Evolutionary conservation across 2,797 vertebrate genomes (phyloP).

Genomic region (Alcedo quadribrachys): DNA sequence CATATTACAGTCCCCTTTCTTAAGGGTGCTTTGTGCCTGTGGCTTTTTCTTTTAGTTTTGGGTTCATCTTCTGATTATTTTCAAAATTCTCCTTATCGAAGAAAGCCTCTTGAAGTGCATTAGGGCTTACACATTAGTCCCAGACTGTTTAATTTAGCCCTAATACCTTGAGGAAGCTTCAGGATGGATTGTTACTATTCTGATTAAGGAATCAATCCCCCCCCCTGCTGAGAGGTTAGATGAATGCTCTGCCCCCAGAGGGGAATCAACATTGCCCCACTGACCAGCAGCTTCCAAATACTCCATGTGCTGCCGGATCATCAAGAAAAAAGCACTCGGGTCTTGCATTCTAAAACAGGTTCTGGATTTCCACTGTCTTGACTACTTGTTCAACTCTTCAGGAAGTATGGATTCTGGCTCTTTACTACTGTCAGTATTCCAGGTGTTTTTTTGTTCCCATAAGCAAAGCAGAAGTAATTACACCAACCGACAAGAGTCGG

Average conservation of each 20-base stretch:
- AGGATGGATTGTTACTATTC: conserved; percentile 34
- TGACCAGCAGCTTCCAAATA: neutral
- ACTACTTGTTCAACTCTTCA: neutral
- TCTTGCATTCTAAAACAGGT: neutral
- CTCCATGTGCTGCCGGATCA: accelerated
- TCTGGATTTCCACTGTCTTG: neutral
- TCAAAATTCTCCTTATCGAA: conserved; percentile 11
- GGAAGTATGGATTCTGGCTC: neutral
- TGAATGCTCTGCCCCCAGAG: conserved; percentile 17
- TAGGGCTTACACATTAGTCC: conserved; percentile 24
- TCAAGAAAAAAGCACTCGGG: neutral
- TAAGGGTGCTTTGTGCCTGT: neutral
- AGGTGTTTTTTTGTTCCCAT: neutral
- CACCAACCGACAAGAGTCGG: neutral
- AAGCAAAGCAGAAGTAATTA: neutral
- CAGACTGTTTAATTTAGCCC: conserved; percentile 61
- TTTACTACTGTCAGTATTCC: neutral
- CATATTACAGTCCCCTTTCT: neutral
- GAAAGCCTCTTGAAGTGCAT: conserved; percentile 45
- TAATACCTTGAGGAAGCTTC: conserved; percentile 63
- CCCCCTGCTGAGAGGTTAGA: conserved; percentile 1
- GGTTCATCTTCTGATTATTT: conserved; percentile 15
- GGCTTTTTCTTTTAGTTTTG: conserved; percentile 26
- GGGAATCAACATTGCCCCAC: neutral
- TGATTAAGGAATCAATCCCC: conserved; percentile 34